A percentile compares a stretch with the other conserved stretches of the same genome.
These are phyloP conservation scores for Acrocephalus kingi DNA, from an alignment of 2,113 vertebrate genomes.

Conservation along the genomic window DNA sequence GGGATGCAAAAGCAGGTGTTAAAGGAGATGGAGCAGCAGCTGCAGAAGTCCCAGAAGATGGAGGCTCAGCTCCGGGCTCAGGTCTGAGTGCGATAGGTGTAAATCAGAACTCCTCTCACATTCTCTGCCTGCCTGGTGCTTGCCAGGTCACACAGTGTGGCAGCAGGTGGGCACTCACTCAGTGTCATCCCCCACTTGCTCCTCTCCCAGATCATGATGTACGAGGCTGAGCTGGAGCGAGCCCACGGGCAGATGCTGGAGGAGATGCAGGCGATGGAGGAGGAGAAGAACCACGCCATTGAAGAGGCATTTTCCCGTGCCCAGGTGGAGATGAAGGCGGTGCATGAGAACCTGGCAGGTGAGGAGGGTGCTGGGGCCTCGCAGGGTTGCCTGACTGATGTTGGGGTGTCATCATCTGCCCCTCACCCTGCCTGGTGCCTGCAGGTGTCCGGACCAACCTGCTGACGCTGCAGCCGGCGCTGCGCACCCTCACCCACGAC, in stretches of 20 bases:
- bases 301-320: slow-evolving; percentile 91
- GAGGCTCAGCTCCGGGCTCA: slow-evolving; percentile 85
- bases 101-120: not conserved
- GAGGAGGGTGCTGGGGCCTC: not conserved
- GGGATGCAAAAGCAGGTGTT: slow-evolving; percentile 85
- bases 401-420: not conserved
- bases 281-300: slow-evolving; percentile 92
- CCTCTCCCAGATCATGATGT: slow-evolving; percentile 81
- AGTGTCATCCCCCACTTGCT: fast-evolving
- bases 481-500: slow-evolving; percentile 90
- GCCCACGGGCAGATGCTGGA: slow-evolving; percentile 88
- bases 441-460: slow-evolving; percentile 92
- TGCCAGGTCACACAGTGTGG: fast-evolving
- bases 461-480: slow-evolving; percentile 89
- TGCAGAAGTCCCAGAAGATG: slow-evolving; percentile 85
- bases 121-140: not conserved
- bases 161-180: not conserved
- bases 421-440: not conserved
- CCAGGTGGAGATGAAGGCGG: slow-evolving; percentile 94
- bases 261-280: slow-evolving; percentile 92
- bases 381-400: fast-evolving
- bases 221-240: slow-evolving; percentile 88
- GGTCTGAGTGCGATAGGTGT: slow-evolving; percentile 55
- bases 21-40: slow-evolving; percentile 88
- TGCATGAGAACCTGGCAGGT: slow-evolving; percentile 97